Base-by-base conservation (phyloP, 2,888 invertebrate species). In the Cerastis rubricosa region DNA sequence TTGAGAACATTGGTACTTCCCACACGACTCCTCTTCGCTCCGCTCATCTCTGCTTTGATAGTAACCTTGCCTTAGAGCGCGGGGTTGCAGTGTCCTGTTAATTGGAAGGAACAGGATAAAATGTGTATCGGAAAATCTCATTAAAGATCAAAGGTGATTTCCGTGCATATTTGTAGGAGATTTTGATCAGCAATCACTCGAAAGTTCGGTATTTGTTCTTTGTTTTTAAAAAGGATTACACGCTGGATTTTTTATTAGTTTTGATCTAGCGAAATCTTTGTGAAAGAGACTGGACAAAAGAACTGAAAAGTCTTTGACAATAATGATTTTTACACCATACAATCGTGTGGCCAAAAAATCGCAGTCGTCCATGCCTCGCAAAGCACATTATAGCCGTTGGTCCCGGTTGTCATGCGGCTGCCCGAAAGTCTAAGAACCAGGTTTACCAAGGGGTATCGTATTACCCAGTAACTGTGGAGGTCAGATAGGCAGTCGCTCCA, bases 91-190 rank as follows among this genome's bases (percentile, higher is more conserved):
- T 80, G 66, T 76, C 59, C 25, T 64, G 57, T 45, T 86, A 84
- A 85, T 83, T 85, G 72, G 71, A 83, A 43, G 47, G 70, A 76
- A 0, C 22, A 49, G 49, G 63, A 74, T 63, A 61, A 71, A 72
- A 71, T 25, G 47, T 57, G 72, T 69, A 80, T 71, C 40, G 70
- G 57, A 65, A 83, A 77, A 63, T 77, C 63, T 66, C 35, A 71
- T 85, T 43, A 22, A 47, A 71, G 40, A 68, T 29, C 47, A 63
- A 79, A 67, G 8, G 40, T 59, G 45, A 47, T n/a, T 47, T 72
- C 43, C 63, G 29, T 67, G 64, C 2, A 40, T 22, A 11, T 45
- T 14, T 35, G 54, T 80, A 25, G 29, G 63, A 22, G 14, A 43
- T 22, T 35, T 35, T 35, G 22, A 61, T 61, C 5, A 35, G 11